Evolutionary conservation across 2,113 vertebrate species (phyloP), one percentile per base, ranked within the genome.

Genomic region (Corythaeola cristata): DNA sequence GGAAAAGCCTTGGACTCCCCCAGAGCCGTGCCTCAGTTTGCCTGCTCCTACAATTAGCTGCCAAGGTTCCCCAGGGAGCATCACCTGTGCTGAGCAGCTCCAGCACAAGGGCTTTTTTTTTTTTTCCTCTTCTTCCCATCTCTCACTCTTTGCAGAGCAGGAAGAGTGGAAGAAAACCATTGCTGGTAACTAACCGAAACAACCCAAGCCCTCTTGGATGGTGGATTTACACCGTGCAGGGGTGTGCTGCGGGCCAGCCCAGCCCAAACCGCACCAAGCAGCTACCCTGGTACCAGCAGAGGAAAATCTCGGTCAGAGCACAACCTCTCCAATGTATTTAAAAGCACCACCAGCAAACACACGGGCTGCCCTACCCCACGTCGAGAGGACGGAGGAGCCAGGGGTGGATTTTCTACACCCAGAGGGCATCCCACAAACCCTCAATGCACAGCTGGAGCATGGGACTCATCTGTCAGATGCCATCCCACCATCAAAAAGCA

Each of bases 171-270:
- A 56, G 47, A 78, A 84, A 94, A 60, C 17, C 33, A 24, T 45
- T 63, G 12, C 47, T 56, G 32, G 14, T n/a, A 12, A 85, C 39
- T 44, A 50, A 76, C 27, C 32, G 35, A 81, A 92, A 74, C 9
- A 2, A 8, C 27, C 33, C 1, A 8, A 67, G 17, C 16, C 52
- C 32, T 71, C 23, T 3, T 4, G 5, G 44, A 41, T 71, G 47
- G 12, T 3, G 5, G 6, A 27, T 5, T 10, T 8, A 17, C 26
- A 15, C 28, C 0, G 0, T 22, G 39, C 15, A 55, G 20, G 1
- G 9, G 75, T 8, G 24, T 15, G 15, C 37, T 71, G 15, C 3
- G 10, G 37, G 19, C 62, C 67, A 90, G 52, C 2, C 39, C 62
- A 86, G 53, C 3, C 44, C 55, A 85, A 74, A 64, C 15, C 17